Percentiles rank a stretch among this genome's conserved stretches.
Conservation (phyloP, 2,113 vertebrate species). For the Urocolius indicus region DNA sequence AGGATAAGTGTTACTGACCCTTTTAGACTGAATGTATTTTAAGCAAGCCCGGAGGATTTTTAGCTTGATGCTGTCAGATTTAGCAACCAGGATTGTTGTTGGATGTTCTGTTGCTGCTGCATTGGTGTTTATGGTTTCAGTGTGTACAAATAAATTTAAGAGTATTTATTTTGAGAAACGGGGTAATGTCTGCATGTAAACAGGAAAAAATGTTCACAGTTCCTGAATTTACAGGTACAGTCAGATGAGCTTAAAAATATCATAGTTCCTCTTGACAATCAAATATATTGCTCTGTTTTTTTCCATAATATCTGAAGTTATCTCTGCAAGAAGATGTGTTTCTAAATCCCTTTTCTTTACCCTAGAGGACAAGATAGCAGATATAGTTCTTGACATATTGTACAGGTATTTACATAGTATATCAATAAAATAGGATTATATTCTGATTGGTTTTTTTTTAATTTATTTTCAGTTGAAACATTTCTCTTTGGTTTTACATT, state of each 20-base stretch:
- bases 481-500: neutral
- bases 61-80: conserved; percentile 7
- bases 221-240: neutral
- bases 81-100: neutral
- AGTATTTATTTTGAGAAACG: neutral
- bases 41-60: conserved; percentile 8
- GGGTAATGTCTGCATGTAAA: neutral
- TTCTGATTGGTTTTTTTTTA: neutral
- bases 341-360: neutral
- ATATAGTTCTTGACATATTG: neutral
- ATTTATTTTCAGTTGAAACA: neutral
- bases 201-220: neutral
- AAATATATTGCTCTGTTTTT: neutral
- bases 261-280: neutral
- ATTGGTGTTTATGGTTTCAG: neutral
- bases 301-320: neutral
- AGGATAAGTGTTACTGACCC: conserved; percentile 5
- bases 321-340: neutral
- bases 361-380: neutral
- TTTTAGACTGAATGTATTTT: conserved; percentile 13
- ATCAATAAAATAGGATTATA: neutral
- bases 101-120: neutral
- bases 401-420: neutral
- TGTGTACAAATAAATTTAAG: neutral
- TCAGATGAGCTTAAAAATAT: neutral